Conservation (phyloP, 2,797 vertebrate species). For the Gymnothorax reevesii region DNA sequence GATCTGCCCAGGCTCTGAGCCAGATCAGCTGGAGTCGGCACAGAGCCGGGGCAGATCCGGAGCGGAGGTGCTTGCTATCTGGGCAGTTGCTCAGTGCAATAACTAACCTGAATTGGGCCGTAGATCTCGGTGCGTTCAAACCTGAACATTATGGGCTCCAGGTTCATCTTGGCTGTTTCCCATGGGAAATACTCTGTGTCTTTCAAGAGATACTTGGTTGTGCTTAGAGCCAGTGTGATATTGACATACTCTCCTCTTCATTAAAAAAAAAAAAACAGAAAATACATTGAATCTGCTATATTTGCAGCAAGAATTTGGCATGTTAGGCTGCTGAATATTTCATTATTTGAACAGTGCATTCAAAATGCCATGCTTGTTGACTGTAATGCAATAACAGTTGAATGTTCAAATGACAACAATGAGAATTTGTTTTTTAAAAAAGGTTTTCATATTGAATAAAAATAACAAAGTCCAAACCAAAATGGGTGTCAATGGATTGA, state of each 20-base stretch:
- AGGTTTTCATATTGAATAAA: background rate
- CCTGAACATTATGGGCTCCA: conserved; percentile 69
- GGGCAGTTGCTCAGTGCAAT: background rate
- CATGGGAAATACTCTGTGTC: conserved; percentile 69
- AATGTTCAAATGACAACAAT: background rate
- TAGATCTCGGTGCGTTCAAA: conserved; percentile 76
- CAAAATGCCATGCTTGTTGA: background rate
- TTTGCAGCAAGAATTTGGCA: background rate
- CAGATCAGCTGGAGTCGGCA: too few relatives aligned
- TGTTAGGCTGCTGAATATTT: background rate
- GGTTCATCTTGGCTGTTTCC: conserved; percentile 60
- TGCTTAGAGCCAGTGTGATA: conserved; percentile 67
- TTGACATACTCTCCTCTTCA: conserved; percentile 64
- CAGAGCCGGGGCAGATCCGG: too few relatives aligned
- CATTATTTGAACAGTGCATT: background rate
- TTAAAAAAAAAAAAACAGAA: conserved; percentile 29
- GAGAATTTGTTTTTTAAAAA: background rate
- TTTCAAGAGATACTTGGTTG: conserved; percentile 66
- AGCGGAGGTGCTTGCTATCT: too few relatives aligned
- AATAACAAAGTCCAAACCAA: background rate
- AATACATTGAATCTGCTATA: background rate
- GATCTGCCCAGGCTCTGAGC: too few relatives aligned
- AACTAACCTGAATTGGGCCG: conserved; percentile 70
- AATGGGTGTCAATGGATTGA: background rate
- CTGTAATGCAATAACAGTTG: background rate